phyloP scores from a whole-genome alignment of 2,888 invertebrate species.

The Leucophora obtusa region DNA sequence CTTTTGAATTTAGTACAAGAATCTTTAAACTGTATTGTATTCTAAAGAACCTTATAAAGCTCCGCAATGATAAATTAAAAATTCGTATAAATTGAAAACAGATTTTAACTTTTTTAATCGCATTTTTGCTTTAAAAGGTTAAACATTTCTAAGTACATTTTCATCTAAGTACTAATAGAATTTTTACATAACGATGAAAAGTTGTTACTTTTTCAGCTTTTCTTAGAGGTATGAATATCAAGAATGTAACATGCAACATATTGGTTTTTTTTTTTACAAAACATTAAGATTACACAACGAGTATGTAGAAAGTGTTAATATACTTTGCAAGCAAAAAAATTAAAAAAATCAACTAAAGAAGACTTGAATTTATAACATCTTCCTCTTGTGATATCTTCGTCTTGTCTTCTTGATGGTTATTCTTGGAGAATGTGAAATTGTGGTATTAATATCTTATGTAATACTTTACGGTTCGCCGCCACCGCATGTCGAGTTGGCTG shows the following conservation, averaged over 20 bases:
- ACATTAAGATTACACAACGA: conserved; percentile 27
- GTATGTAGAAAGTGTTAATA: conserved; percentile 51
- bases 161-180: conserved; percentile 12
- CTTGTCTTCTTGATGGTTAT: background rate
- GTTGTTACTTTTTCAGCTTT: conserved; percentile 11
- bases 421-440: background rate
- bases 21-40: too few relatives aligned
- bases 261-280: conserved; percentile 11
- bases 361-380: conserved; percentile 5
- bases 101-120: too few relatives aligned
- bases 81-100: too few relatives aligned
- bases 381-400: background rate
- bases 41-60: too few relatives aligned
- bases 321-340: conserved; percentile 8
- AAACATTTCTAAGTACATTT: background rate
- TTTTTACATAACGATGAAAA: conserved; percentile 47
- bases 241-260: conserved; percentile 49
- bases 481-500: background rate
- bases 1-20: too few relatives aligned
- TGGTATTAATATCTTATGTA: conserved; percentile 24
- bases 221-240: conserved; percentile 1
- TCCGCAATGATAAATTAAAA: too few relatives aligned
- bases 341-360: background rate
- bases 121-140: background rate
- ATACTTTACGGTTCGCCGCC: conserved; percentile 50